Conservation (phyloP, 2,797 vertebrate species). For the Sebastes aleutianus region DNA sequence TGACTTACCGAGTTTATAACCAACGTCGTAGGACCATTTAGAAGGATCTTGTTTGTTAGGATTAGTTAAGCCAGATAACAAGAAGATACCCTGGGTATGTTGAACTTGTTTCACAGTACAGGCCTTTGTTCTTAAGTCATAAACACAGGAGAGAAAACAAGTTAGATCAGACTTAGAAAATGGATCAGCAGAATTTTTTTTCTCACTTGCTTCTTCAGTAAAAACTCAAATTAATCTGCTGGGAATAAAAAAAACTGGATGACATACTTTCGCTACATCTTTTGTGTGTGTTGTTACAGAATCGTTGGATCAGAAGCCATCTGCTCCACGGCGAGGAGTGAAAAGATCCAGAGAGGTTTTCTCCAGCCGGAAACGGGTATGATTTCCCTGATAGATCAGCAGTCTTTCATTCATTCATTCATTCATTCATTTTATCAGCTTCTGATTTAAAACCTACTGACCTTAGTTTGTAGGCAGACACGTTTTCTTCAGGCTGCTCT, state of each 20-base stretch:
- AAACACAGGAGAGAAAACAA: background rate
- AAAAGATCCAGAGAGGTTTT: slow-evolving; percentile 67
- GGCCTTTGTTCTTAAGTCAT: too few relatives aligned
- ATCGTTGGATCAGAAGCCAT: slow-evolving; percentile 8
- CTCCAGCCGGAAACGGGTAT: slow-evolving; percentile 63
- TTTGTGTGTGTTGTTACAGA: slow-evolving; percentile 35
- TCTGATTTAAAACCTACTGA: background rate
- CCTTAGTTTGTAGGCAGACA: background rate
- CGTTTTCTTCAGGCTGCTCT: background rate
- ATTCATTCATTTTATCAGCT: background rate
- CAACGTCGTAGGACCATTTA: too few relatives aligned
- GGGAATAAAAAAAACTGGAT: background rate
- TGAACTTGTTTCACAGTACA: too few relatives aligned
- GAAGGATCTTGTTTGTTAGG: too few relatives aligned
- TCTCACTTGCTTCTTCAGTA: background rate
- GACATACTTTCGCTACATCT: too few relatives aligned
- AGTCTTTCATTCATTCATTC: background rate
- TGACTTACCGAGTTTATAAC: too few relatives aligned
- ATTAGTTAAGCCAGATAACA: too few relatives aligned
- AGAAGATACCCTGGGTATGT: too few relatives aligned
- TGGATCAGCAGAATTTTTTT: background rate
- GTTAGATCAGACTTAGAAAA: background rate
- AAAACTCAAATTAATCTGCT: too few relatives aligned
- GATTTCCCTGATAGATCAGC: background rate
- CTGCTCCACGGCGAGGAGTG: slow-evolving; percentile 58